Evolutionary conservation across 2,113 vertebrate genomes (phyloP), one percentile per base, ranked within the genome.

Genomic region (Myiozetetes cayanensis): DNA sequence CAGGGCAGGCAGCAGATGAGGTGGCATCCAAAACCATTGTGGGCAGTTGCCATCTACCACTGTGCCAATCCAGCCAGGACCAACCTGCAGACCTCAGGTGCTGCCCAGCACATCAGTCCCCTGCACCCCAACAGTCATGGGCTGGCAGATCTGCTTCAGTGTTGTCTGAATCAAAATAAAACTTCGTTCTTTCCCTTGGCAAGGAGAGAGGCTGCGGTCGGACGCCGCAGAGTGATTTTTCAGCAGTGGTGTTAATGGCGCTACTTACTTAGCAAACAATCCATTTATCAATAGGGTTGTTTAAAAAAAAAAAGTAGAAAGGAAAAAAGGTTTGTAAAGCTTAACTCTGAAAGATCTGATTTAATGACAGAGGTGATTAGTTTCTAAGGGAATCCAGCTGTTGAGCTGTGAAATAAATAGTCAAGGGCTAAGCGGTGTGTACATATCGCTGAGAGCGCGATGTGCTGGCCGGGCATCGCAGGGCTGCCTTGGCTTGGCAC

Each of bases 301-400:
- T 67, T 6, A 19, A 39, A 41, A 74, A 87, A 49, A 49, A 79
- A 56, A 83, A 61, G 19, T 5, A 20, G 33, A 10, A 8, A 19
- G 25, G 10, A 35, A 47, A 41, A 85, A 67, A 31, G 84, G 50
- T 96, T 87, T 94, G 90, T 92, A 89, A 96, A 98, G 94, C 91
- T 87, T 90, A 95, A 90, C 88, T 79, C 82, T 76, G 89, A 93
- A 93, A 84, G 93, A 95, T 97, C 95, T 89, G 83, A 85, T 96
- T 93, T 97, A 96, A 88, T 84, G 96, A 92, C 90, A 78, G 85
- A 90, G 71, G 95, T 97, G 97, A 97, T 96, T 94, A 96, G 97
- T 98, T 97, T 94, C 74, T 61, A 23, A 89, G 90, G 96, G 96
- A 95, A 93, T 86, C 85, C 92, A 96, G 90, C 94, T 94, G 93